Percentiles rank a stretch among this genome's conserved stretches.
Conservation (phyloP, 2,113 vertebrate genomes). For the Xerus inauris region DNA sequence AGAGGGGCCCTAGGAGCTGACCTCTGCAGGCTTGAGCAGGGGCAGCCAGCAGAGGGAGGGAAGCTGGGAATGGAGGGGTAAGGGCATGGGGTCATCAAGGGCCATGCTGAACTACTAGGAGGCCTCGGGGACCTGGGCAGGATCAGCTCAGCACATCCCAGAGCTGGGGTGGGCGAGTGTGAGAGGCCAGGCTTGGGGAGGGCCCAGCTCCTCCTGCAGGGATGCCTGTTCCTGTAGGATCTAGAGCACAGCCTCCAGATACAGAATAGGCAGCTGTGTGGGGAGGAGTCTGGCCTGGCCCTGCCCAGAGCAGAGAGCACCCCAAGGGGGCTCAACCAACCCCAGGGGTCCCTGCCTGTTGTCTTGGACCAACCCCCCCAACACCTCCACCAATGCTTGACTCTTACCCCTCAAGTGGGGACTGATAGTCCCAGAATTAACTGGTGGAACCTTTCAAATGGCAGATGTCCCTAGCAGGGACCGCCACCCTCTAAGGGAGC, state of each 20-base stretch:
- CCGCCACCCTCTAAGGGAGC: neutral
- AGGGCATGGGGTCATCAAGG: neutral
- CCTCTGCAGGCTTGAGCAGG: neutral
- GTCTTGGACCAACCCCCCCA: neutral
- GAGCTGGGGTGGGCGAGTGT: neutral
- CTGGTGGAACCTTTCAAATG: neutral
- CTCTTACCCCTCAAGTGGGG: neutral
- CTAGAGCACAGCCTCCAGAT: neutral
- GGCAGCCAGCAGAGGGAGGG: accelerated
- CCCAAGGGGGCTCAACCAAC: no score
- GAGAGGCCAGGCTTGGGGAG: neutral
- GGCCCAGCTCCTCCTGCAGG: neutral
- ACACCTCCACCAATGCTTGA: neutral
- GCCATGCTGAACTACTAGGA: neutral
- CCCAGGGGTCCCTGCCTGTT: no score
- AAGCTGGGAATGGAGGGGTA: neutral
- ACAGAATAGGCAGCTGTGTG: no score
- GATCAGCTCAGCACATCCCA: neutral
- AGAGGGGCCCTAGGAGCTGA: no score
- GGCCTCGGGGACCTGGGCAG: neutral
- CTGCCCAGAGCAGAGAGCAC: neutral
- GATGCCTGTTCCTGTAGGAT: neutral
- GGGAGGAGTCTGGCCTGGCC: neutral
- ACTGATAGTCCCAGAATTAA: no score
- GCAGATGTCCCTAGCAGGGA: neutral